These are phyloP conservation scores for Caenorhabditis sp. DNA, from an alignment of 2,888 invertebrate species.

Conservation along the genomic window DNA sequence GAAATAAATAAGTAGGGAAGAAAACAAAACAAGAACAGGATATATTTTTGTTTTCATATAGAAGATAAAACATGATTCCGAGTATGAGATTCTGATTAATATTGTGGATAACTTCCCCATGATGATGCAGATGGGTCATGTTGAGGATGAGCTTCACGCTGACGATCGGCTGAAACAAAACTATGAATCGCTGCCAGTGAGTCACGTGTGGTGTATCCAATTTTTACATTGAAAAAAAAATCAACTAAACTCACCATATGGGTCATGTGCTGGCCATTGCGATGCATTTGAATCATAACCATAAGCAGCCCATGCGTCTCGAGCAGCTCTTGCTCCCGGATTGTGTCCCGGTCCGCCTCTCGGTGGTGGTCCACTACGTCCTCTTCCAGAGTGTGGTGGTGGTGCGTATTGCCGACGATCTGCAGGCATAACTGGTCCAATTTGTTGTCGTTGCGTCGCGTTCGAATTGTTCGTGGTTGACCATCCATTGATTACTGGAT, in stretches of 20 bases:
- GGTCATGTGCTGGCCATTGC: background rate
- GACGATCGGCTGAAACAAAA: conserved; percentile 5
- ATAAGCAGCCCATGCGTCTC: background rate
- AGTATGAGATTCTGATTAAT: background rate
- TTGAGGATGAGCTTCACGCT: background rate
- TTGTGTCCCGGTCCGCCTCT: conserved; percentile 3
- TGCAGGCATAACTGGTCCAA: background rate
- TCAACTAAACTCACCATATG: background rate
- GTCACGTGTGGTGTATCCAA: no score
- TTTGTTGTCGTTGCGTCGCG: background rate
- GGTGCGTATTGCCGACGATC: background rate
- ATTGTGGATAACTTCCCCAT: conserved; percentile 2
- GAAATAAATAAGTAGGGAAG: background rate
- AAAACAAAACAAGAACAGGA: background rate
- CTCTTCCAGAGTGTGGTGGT: conserved; percentile 8
- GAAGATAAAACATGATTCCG: background rate
- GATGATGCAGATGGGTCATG: background rate
- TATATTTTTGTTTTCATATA: background rate
- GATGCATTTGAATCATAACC: background rate
- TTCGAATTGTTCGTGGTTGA: background rate
- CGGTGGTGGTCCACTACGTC: conserved; percentile 10
- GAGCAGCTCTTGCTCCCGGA: background rate
- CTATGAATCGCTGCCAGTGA: no score
- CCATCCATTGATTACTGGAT: conserved; percentile 22
- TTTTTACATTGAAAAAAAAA: background rate